Evolutionary conservation across 2,797 vertebrate species (phyloP), one percentile per base, ranked within the genome.

Genomic region (Gouania willdenowi): DNA sequence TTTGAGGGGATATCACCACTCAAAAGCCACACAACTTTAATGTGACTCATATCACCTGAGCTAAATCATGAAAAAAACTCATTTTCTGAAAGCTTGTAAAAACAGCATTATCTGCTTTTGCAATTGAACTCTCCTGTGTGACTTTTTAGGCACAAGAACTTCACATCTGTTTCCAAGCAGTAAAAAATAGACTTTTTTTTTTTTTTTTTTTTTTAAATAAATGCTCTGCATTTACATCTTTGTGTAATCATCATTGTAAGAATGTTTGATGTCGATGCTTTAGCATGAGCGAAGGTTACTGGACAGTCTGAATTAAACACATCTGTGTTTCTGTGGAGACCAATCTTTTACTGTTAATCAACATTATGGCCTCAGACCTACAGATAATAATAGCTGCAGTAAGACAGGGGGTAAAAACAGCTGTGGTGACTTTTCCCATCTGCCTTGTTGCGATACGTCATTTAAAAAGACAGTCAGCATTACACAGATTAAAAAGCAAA

Each of bases 351-450:
- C 58, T 68, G 47, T 10, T 62, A 30, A 52, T 60, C 61, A 69
- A 49, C 57, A 62, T 58, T 79, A 79, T 71, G 47, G 59, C 68
- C 57, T 53, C 26, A 31, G 67, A 76, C 70, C 61, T 66, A 63
- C 56, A 58, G 79, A 82, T 82, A 87, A 87, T 83, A 85, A 86
- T 83, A 85, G 72, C 60, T 54, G 35, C 41, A 42, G 50, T 51
- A 56, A 54, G 47, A 63, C 50, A 43, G 66, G 57, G 71, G 49
- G 64, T 66, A 57, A 67, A 61, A 54, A 33, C 57, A 75, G 61
- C 61, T 64, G 59, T 37, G 24, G 19, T 4, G 11, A 56, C 33
- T 44, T 51, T 34, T 53, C 41, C 26, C 5, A 25, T 63, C 46
- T 25, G 47, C 31, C 41, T 51, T 39, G 41, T 43, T 52, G 63